Base-by-base conservation (phyloP, 1,140 invertebrate genomes). In the Oedothorax gibbosus region DNA sequence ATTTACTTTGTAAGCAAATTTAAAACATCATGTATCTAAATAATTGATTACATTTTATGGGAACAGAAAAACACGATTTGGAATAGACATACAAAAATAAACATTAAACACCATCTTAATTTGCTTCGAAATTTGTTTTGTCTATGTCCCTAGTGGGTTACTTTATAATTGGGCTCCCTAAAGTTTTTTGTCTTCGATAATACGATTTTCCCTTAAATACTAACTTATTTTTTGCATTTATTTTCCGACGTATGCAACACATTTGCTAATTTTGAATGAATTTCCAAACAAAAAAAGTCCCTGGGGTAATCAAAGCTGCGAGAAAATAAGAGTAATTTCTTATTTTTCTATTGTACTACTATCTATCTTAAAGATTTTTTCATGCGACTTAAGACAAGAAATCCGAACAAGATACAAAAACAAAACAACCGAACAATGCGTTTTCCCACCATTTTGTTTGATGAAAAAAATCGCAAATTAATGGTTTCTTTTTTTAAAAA, bases 381-480 rank as follows among this genome's bases (percentile, higher is more conserved):
- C 21, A 35, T 68, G 65, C 65, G 11, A 35, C 65, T 20, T 21
- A 68, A 21, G 21, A 68, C 65, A 68, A 68, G 65, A n/a, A 21
- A 68, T 68, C 65, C n/a, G 65, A 15, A 68, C 12, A 68, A 35
- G 12, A 68, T 20, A 68, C 11, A 68, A 68, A 68, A 68, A 35
- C 65, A 68, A 68, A 68, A 68, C 65, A 35, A 35, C 12, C 1
- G 57, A 62, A 62, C 57, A 62, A 12, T 12, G 57, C 35, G 11
- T 18, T 21, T 68, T 68, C 65, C 65, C 65, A 68, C 65, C 65
- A n/a, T 35, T 21, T 12, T 12, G 21, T 21, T 68, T 21, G 65
- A 15, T 68, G 65, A 68, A 68, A 68, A 68, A 68, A 35, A 68
- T 18, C 5, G 12, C 21, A 68, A 68, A 68, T 68, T 68, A 68